Percentiles rank a stretch among this genome's conserved stretches.
Conservation (phyloP, 2,888 invertebrate species). For the Mythimna lalbum region DNA sequence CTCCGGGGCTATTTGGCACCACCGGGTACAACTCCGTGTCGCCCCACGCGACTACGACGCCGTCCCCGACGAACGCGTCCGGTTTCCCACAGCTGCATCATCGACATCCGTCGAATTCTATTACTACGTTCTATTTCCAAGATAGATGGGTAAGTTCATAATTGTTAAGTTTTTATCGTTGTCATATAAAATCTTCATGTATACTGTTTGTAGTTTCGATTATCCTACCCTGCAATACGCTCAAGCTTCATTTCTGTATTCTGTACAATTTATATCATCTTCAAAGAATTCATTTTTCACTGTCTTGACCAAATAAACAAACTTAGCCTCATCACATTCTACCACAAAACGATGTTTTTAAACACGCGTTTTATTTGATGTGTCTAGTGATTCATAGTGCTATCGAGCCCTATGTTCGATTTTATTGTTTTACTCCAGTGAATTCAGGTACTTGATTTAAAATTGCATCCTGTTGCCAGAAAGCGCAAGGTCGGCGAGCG, state of each 20-base stretch:
- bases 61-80: slow-evolving; percentile 87
- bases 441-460: background rate
- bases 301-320: background rate
- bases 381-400: background rate
- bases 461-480: slow-evolving; percentile 70
- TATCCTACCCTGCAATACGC: no score
- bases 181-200: background rate
- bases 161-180: background rate
- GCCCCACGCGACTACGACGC: slow-evolving; percentile 88
- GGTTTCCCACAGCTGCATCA: slow-evolving; percentile 87
- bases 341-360: background rate
- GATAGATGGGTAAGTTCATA: slow-evolving; percentile 91
- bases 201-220: no score
- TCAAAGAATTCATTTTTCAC: background rate
- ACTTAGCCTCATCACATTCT: background rate
- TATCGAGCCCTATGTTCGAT: background rate
- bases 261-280: background rate
- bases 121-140: slow-evolving; percentile 95
- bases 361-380: background rate
- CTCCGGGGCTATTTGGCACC: slow-evolving; percentile 80
- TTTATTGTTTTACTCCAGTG: background rate
- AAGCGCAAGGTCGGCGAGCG: slow-evolving; percentile 87
- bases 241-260: background rate
- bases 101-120: slow-evolving; percentile 91
- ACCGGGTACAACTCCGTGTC: slow-evolving; percentile 84